These are phyloP conservation scores for Drosophila greeni DNA, from an alignment of 2,888 invertebrate genomes.

Conservation along the genomic window DNA sequence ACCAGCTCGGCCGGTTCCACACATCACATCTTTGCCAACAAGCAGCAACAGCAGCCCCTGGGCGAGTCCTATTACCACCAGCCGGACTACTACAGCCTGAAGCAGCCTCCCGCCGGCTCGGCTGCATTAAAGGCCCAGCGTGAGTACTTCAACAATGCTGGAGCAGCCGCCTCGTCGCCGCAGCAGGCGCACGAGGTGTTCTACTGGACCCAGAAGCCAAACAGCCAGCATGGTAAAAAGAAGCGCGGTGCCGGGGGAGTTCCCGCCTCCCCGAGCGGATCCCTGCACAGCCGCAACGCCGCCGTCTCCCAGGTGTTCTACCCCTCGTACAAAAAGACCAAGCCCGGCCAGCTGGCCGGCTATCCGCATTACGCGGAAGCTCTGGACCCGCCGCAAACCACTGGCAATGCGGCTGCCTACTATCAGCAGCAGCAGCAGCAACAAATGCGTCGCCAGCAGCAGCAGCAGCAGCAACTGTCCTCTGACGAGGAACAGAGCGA, in stretches of 20 bases:
- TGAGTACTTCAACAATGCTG: slow-evolving; percentile 60
- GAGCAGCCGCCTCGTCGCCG: slow-evolving; percentile 50
- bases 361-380: slow-evolving; percentile 76
- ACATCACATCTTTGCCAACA: slow-evolving; percentile 76
- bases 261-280: slow-evolving; percentile 75
- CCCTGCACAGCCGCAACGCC: slow-evolving; percentile 74
- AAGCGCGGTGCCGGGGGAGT: slow-evolving; percentile 61
- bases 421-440: slow-evolving; percentile 56
- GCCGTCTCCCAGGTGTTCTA: slow-evolving; percentile 76
- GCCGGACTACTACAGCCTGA: slow-evolving; percentile 76
- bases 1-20: slow-evolving; percentile 78
- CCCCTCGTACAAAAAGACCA: slow-evolving; percentile 77
- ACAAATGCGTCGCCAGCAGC: slow-evolving; percentile 55
- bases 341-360: slow-evolving; percentile 50
- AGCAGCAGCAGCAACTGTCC: slow-evolving; percentile 74
- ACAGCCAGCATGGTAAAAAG: slow-evolving; percentile 74
- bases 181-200: slow-evolving; percentile 77
- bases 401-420: slow-evolving; percentile 59
- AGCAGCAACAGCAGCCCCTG: slow-evolving; percentile 55
- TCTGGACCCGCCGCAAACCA: slow-evolving; percentile 61
- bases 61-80: slow-evolving; percentile 74
- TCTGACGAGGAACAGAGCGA: slow-evolving; percentile 76
- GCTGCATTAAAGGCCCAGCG: slow-evolving; percentile 35
- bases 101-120: slow-evolving; percentile 57
- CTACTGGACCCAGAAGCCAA: slow-evolving; percentile 78